A percentile compares a stretch with the other conserved stretches of the same genome.
Conservation (phyloP, 2,113 vertebrate genomes). For the Diphyllodes magnificus region DNA sequence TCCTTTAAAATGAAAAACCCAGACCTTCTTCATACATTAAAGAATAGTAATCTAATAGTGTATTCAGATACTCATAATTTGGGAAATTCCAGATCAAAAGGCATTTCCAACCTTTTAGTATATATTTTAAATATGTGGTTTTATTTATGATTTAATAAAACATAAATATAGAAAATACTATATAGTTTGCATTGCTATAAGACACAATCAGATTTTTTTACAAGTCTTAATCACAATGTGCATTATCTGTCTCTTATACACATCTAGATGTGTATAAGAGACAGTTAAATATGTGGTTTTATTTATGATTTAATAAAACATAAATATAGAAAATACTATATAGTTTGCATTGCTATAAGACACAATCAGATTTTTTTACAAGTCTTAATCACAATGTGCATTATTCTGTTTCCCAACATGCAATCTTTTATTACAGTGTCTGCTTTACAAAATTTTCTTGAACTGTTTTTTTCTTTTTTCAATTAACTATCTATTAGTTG, state of each 20-base stretch:
- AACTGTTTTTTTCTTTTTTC: background rate
- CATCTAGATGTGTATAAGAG: no score
- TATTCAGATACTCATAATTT: background rate
- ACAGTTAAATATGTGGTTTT: background rate
- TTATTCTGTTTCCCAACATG: background rate
- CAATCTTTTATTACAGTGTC: background rate
- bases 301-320: background rate
- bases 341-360: background rate
- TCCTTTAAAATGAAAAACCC: background rate
- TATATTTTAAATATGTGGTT: background rate
- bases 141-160: background rate
- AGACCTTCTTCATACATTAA: background rate
- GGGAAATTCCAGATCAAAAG: background rate
- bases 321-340: background rate
- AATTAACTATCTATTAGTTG: background rate
- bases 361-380: background rate
- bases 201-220: background rate
- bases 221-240: background rate
- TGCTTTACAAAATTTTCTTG: background rate
- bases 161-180: background rate
- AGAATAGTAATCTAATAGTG: background rate
- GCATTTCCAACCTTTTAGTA: background rate
- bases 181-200: background rate
- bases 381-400: background rate
- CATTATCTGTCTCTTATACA: no score